A percentile compares a stretch with the other conserved stretches of the same genome.
phyloP scores from a whole-genome alignment of 2,113 vertebrate genomes.

The Podilymbus podiceps region DNA sequence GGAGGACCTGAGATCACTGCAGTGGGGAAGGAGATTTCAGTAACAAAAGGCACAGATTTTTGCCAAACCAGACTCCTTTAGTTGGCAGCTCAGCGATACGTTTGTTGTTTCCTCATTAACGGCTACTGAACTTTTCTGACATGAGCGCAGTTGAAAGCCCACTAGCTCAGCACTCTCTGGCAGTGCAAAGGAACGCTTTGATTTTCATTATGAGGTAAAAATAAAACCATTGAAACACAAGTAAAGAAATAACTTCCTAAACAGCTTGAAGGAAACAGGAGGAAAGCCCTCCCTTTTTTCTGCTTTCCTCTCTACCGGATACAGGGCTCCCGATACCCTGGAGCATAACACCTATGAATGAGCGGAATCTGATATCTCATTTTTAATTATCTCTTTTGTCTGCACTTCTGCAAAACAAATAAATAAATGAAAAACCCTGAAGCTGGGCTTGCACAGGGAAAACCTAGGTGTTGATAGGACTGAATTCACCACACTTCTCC shows the following conservation, averaged over 20 bases:
- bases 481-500: not conserved
- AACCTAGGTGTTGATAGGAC: not conserved
- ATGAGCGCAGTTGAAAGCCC: not conserved
- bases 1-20: not conserved
- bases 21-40: not conserved
- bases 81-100: not conserved
- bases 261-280: slow-evolving; percentile 22
- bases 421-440: not conserved
- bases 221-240: slow-evolving; percentile 10
- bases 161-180: not conserved
- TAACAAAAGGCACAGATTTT: not conserved
- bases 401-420: not conserved
- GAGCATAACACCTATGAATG: slow-evolving; percentile 20
- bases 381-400: not conserved
- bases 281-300: not conserved
- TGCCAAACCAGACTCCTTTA: not conserved
- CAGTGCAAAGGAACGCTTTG: not conserved
- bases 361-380: not conserved
- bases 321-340: not conserved
- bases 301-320: not conserved
- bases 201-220: slow-evolving; percentile 25
- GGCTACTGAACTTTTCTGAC: not conserved
- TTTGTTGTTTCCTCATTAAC: not conserved
- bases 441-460: not conserved
- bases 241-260: slow-evolving; percentile 33